These are phyloP conservation scores for Cottoperca gobio DNA, from an alignment of 2,797 vertebrate genomes.

Conservation along the genomic window DNA sequence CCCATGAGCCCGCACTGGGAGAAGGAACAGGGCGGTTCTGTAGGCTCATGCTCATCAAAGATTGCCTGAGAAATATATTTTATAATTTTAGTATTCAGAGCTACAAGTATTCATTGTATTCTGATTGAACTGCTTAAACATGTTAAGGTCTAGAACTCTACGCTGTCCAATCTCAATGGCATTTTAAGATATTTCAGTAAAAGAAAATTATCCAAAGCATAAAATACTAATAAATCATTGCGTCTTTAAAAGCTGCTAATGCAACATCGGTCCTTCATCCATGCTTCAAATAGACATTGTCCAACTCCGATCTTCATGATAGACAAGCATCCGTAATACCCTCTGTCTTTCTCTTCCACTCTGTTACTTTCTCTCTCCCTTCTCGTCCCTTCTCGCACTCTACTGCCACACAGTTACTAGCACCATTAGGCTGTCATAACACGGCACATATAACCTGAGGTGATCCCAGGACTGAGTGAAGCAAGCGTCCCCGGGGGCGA, in stretches of 20 bases:
- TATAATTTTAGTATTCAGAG: neutral
- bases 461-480: slow-evolving; percentile 63
- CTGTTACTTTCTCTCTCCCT: slow-evolving; percentile 7
- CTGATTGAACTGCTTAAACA: neutral
- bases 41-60: slow-evolving; percentile 18
- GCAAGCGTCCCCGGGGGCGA: slow-evolving; percentile 43
- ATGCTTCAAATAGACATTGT: neutral
- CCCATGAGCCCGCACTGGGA: slow-evolving; percentile 6
- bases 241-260: neutral
- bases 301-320: neutral
- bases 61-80: slow-evolving; percentile 45
- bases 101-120: too few species aligned
- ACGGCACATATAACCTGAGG: slow-evolving; percentile 67
- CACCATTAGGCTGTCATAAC: slow-evolving; percentile 75
- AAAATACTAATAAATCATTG: neutral
- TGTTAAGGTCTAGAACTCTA: neutral
- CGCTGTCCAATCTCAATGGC: too few species aligned
- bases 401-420: slow-evolving; percentile 58
- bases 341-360: neutral
- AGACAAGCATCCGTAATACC: slow-evolving; percentile 9
- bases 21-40: slow-evolving; percentile 18
- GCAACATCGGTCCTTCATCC: neutral
- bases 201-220: neutral
- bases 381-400: slow-evolving; percentile 16
- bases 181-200: neutral